Evolutionary conservation across 2,797 vertebrate species (phyloP), one percentile per base, ranked within the genome.

Genomic region (Hapalemur alaotrensis): DNA sequence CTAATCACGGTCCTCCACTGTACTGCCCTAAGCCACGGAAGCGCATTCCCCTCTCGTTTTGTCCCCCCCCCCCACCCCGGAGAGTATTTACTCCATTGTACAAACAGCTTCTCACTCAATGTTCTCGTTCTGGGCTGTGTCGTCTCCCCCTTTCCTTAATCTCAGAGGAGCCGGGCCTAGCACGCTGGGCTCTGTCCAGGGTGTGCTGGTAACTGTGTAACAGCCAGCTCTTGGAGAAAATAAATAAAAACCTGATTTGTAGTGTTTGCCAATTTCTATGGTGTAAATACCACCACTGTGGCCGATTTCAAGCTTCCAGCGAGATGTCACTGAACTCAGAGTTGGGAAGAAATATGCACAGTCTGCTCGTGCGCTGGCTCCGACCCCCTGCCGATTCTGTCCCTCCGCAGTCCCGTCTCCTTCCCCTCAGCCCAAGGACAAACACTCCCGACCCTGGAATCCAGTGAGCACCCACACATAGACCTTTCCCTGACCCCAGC

Each of bases 161-260:
- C 43, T 22, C 25, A 48, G 82, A 96, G 76, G 65, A 28, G 5
- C 50, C 43, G 32, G 28, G 41, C 65, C 84, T 52, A 17, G 13
- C 5, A 46, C 8, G 14, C 11, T 70, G 70, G 28, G 50, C 61
- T 83, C 52, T 30, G 35, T 75, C 73, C 57, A 76, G 35, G 12
- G 18, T 18, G 6, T 18, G 9, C 65, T 28, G 28, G 57, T 83
- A 70, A 89, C 35, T 41, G 35, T 76, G 46, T 80, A 91, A 50
- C 22, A 41, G 84, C 87, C 94, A 87, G 65, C 65, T 93, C 65
- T 46, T 69, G 11, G 28, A 84, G 78, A 81, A 96, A 90, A 81
- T 76, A 85, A 90, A 90, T 70, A 81, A 93, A 93, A 75, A 17
- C 41, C 69, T 75, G 43, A 72, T 38, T 75, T 65, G 35, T 22